Base-by-base conservation (phyloP, 1,140 invertebrate species). In the Penaeus indicus region DNA sequence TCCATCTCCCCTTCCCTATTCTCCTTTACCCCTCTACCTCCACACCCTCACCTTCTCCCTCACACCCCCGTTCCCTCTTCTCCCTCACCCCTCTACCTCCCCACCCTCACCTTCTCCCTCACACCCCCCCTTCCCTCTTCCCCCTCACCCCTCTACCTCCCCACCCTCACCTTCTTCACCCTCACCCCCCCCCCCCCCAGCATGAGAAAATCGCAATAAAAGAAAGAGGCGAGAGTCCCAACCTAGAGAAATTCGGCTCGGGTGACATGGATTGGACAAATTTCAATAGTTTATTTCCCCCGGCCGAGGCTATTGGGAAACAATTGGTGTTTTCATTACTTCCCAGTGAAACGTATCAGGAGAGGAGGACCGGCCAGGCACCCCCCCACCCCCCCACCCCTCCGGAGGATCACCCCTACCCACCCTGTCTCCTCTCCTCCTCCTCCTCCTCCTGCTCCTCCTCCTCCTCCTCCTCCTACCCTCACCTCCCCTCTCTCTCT, bases 211-310 rank as follows among this genome's bases (percentile, higher is more conserved):
- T n/a, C 38, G 54, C 42, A 72, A 47, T 38, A 47, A 69, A 72
- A 47, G 19, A 42, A 19, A 32, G 19, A 32, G 80, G 32, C 32
- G 25, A 25, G 32, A 54, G 80, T 16, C 54, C 54, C 54, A 54
- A 54, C 54, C 54, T 54, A 16, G 77, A 19, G 72, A 77, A 86
- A 86, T 79, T 86, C 78, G 69, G 27, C 27, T 13, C 22, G 32
- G 85, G 85, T 86, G 85, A 86, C 85, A 81, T 81, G 78, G 85
- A 81, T 86, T 86, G 85, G 78, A 86, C 85, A 86, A 86, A 86
- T 86, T 86, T 86, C 85, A 86, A 86, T 86, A 86, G 85, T 81
- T 86, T 81, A 86, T 86, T 86, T 86, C 42, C 47, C 75, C 85
- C 38, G 77, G 77, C 11, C 78, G 38, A 67, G 64, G 85, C 85